These are phyloP conservation scores for Ceryle rudis DNA, from an alignment of 2,797 vertebrate genomes.

Conservation along the genomic window DNA sequence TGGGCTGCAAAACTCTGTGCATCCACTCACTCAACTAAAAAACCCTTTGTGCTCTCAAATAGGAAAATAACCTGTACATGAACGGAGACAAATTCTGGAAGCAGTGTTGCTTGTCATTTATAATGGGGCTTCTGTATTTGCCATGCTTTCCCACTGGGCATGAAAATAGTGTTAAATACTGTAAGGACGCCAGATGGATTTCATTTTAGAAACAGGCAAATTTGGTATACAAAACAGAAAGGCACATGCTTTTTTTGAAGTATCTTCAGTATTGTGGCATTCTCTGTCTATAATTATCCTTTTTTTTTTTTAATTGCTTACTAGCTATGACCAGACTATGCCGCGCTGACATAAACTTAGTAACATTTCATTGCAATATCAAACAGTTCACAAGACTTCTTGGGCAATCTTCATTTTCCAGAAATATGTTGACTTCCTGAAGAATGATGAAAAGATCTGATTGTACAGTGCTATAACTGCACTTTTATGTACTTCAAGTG, in stretches of 20 bases:
- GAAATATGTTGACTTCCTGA: not conserved
- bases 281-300: not conserved
- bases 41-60: not conserved
- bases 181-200: not conserved
- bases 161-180: not conserved
- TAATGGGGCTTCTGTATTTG: not conserved
- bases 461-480: not conserved
- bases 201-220: constrained; percentile 3
- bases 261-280: not conserved
- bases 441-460: constrained; percentile 9
- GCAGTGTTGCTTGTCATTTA: not conserved
- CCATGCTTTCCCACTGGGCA: not conserved
- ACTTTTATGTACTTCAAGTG: constrained; percentile 46
- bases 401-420: not conserved
- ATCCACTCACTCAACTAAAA: not conserved
- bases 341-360: not conserved
- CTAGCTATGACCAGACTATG: not conserved
- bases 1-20: not conserved
- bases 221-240: not conserved
- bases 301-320: not conserved
- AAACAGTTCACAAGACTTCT: not conserved
- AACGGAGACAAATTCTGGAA: not conserved
- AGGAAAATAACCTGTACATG: not conserved
- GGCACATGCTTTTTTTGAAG: not conserved
- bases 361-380: not conserved